These are phyloP conservation scores for Hemibagrus wyckioides DNA, from an alignment of 2,113 vertebrate species.

Conservation along the genomic window DNA sequence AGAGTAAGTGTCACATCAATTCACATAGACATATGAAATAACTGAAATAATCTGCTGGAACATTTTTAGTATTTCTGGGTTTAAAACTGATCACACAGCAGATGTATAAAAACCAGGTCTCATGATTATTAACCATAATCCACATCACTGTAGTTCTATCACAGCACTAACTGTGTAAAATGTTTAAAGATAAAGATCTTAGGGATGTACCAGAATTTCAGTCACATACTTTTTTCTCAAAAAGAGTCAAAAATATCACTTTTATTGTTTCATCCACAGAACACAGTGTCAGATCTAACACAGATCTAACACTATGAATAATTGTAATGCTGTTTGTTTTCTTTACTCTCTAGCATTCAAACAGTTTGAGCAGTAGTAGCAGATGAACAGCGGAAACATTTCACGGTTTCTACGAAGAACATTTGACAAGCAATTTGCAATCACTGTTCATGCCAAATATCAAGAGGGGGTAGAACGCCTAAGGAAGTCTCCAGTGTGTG, in stretches of 20 bases:
- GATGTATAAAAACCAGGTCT: not conserved
- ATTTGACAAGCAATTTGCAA: slow-evolving; percentile 1
- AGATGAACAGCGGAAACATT: not conserved
- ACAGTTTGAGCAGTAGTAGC: not conserved
- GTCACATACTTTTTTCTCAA: not conserved
- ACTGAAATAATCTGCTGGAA: not conserved
- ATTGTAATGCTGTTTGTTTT: not conserved
- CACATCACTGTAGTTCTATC: not conserved
- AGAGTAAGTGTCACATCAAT: slow-evolving; percentile 57
- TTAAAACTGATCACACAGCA: not conserved
- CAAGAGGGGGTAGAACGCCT: not conserved
- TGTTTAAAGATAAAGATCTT: not conserved
- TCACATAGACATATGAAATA: not conserved
- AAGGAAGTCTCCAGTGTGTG: not conserved
- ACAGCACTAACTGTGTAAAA: not conserved
- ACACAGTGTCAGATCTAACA: not conserved
- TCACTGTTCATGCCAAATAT: not conserved
- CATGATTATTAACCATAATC: not conserved
- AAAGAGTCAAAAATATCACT: not conserved
- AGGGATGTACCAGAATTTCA: not conserved
- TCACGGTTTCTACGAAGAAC: not conserved
- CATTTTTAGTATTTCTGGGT: not conserved
- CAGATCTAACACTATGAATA: not conserved
- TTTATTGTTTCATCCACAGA: not conserved
- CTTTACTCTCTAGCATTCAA: not conserved